Base-by-base conservation (phyloP, 1,140 invertebrate species). In the Sesamia nonagrioides region DNA sequence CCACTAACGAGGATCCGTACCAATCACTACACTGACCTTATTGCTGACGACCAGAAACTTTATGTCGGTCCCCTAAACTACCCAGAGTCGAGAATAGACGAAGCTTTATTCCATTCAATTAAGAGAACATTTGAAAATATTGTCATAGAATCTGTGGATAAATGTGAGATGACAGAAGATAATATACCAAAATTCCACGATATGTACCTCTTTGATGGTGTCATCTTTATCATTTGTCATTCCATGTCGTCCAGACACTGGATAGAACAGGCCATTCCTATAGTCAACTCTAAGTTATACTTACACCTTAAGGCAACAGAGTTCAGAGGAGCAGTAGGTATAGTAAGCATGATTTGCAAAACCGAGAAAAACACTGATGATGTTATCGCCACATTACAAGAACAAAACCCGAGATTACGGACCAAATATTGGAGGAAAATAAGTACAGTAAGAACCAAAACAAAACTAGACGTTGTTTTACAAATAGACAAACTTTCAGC, bases 401-500 rank as follows among this genome's bases (percentile, higher is more conserved):
- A 80, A 13, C 86, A 92, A n/a, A 94, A 94, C 80, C 89, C 91
- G 0, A 90, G 93, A 80, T 66, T 94, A 27, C 77, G 93, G 0
- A 92, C 93, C 0, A 93, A 90, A 50, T 94, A 86, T 84, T 94
- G 93, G 93, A 85, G 92, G 6, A 89, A 83, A 77, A 94, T 92
- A n/a, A 92, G 88, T 40, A 86, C 85, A 0, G 90, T 90, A 6
- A 77, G 83, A 35, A 82, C 83, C 0, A 82, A 84, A 7, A 83
- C 75, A 7, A 92, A 90, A 74, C 60, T 93, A 11, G 90, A 94
- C 17, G 88, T 89, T 0, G 90, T 92, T 0, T 48, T 94, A 50
- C 93, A 94, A 78, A 94, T 94, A 1, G 93, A 94, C 69, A 92
- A 93, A 66, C 73, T 93, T 0, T 93, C 91, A 6, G 93, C 93